These are phyloP conservation scores for Saccostrea glomerata DNA, from an alignment of 1,140 invertebrate species.

Conservation along the genomic window DNA sequence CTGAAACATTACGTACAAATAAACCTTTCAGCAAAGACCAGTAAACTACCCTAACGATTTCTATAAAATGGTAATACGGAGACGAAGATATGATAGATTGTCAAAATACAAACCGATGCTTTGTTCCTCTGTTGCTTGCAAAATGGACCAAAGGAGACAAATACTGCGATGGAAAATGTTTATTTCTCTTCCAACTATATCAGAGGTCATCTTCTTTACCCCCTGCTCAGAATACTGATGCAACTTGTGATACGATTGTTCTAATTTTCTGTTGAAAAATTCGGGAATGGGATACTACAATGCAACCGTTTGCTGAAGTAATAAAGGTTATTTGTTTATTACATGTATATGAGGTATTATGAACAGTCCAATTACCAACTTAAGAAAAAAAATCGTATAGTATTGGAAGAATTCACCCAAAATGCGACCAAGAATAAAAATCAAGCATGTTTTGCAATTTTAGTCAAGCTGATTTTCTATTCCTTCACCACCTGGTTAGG, in stretches of 20 bases:
- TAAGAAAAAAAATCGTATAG: too few relatives aligned
- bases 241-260: conserved; percentile 7
- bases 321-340: neutral
- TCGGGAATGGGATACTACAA: neutral
- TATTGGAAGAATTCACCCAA: too few relatives aligned
- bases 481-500: too few relatives aligned
- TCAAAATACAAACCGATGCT: conserved; percentile 9
- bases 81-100: conserved; percentile 38
- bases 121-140: conserved; percentile 16
- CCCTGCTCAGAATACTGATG: conserved; percentile 5
- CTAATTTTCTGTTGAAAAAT: neutral
- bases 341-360: neutral
- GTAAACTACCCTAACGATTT: neutral
- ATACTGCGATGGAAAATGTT: neutral
- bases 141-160: conserved; percentile 33
- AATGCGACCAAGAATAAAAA: too few relatives aligned
- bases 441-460: too few relatives aligned
- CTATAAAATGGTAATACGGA: neutral
- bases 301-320: neutral
- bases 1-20: conserved; percentile 21
- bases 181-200: neutral
- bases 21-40: neutral
- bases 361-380: neutral
- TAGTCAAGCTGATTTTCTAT: too few relatives aligned
- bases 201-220: conserved; percentile 2